Evolutionary conservation across 2,888 invertebrate genomes (phyloP).

Genomic region (Mesochorus sp.): DNA sequence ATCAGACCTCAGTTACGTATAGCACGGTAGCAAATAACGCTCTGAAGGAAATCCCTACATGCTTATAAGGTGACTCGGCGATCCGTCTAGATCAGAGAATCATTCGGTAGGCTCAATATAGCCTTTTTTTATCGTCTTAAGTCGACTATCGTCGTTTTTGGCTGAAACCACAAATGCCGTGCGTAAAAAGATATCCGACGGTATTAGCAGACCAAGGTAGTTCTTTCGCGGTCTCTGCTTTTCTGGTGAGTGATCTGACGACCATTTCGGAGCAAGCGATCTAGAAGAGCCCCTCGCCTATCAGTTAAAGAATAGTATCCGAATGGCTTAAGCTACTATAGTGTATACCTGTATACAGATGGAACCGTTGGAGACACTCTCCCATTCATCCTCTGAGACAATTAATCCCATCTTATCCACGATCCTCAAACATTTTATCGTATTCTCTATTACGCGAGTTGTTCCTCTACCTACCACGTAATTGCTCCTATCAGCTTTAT

Average conservation of each 20-base stretch:
- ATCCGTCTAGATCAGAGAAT: slow-evolving; percentile 62
- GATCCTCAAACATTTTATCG: not conserved
- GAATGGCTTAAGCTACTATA: slow-evolving; percentile 1
- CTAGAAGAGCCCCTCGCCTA: not conserved
- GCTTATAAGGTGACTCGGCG: slow-evolving; percentile 43
- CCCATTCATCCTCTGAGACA: slow-evolving; percentile 19
- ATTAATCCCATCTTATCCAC: slow-evolving; percentile 49
- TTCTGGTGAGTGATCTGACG: slow-evolving; percentile 16
- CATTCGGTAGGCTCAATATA: slow-evolving; percentile 43
- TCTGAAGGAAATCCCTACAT: slow-evolving; percentile 30
- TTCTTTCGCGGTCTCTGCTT: slow-evolving; percentile 24
- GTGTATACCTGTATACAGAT: slow-evolving; percentile 17
- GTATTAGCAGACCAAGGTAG: slow-evolving; percentile 24
- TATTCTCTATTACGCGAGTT: not conserved
- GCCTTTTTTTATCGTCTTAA: not conserved
- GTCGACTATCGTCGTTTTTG: not conserved
- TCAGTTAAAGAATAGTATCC: slow-evolving; percentile 41
- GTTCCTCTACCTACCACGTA: not conserved
- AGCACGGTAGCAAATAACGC: slow-evolving; percentile 9
- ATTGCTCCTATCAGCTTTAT: too few relatives aligned
- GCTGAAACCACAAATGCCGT: not conserved
- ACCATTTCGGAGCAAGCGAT: slow-evolving; percentile 20
- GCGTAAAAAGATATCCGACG: slow-evolving; percentile 10
- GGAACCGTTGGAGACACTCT: slow-evolving; percentile 24
- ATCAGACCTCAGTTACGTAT: slow-evolving; percentile 33